Base-by-base conservation (phyloP, 2,888 invertebrate genomes). In the Cataglyphis albicans region DNA sequence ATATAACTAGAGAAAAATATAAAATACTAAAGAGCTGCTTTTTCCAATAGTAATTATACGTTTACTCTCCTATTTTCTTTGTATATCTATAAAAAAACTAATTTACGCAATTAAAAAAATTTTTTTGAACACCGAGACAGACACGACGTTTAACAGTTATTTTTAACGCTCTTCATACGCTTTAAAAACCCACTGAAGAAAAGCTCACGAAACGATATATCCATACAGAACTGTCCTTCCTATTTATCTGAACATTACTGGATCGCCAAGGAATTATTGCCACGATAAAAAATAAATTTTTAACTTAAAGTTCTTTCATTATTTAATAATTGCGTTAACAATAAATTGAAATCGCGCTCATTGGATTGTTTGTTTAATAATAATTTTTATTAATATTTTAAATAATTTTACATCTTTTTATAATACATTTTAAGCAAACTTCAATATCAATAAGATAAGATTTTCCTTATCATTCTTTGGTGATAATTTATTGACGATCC, bases 81-180 rank as follows among this genome's bases (percentile, higher is more conserved):
- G 18, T 48, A 12, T 48, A n/a, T 44, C 29, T 35, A 21, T 2
- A 32, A 70, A 12, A 70, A 12, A 44, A 9, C 59, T 25, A 5
- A 9, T 70, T 25, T 9, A 68, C 4, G 32, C 6, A 59, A 61
- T 38, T 64, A 18, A 61, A 59, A 59, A 44, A 38, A 35, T 9
- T 32, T 18, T 41, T 68, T 0, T n/a, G 9, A 59, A 61, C 35
- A 12, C 44, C 70, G 59, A 21, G 35, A 29, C 70, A 32, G 7
- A 59, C 57, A 12, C 12, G 70, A 78, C 78, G 41, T 68, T 61
- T 78, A 35, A 78, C 44, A 38, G 29, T 57, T 78, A 68, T 78
- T 52, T 52, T 68, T 59, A 59, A 78, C 68, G 78, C 70, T 78
- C 70, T 70, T 80, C 59, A 70, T 80, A 80, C 70, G 78, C 59